Evolutionary conservation across 2,797 vertebrate genomes (phyloP).

Genomic region (Graptemys geographica): DNA sequence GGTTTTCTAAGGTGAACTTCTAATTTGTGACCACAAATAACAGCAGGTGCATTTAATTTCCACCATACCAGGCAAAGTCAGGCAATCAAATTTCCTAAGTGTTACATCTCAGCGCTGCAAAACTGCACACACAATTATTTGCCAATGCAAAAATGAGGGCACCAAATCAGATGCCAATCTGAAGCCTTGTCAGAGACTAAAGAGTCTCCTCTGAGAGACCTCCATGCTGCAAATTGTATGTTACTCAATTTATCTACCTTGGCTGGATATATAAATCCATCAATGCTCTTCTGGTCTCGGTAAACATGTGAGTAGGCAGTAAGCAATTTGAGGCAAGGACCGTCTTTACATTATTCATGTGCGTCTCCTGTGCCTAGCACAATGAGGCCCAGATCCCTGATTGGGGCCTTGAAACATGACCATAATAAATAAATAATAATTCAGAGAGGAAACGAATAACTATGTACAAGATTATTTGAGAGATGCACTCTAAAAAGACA

Average conservation of each 20-base stretch:
- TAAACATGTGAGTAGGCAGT: slow-evolving; percentile 55
- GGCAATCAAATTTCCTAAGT: neutral
- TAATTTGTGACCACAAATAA: neutral
- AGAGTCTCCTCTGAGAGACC: slow-evolving; percentile 6
- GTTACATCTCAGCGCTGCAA: slow-evolving; percentile 9
- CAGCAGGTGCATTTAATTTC: neutral
- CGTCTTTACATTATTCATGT: neutral
- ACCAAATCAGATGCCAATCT: slow-evolving; percentile 5
- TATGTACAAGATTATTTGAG: accelerated
- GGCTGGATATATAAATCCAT: slow-evolving; percentile 24
- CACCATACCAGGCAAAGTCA: slow-evolving; percentile 31
- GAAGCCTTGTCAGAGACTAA: slow-evolving; percentile 33
- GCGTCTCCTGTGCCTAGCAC: neutral
- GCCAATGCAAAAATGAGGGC: slow-evolving; percentile 9
- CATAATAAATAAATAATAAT: neutral
- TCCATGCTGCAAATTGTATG: slow-evolving; percentile 16
- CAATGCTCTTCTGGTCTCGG: neutral
- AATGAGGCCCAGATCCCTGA: neutral
- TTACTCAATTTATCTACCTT: slow-evolving; percentile 48
- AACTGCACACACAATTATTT: slow-evolving; percentile 1
- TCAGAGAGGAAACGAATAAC: neutral
- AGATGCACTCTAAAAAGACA: neutral
- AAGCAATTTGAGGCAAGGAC: slow-evolving; percentile 23
- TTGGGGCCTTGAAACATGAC: neutral
- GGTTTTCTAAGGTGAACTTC: neutral